Percentiles rank a stretch among this genome's conserved stretches.
phyloP scores from a whole-genome alignment of 2,797 vertebrate species.

The Agapornis canus region DNA sequence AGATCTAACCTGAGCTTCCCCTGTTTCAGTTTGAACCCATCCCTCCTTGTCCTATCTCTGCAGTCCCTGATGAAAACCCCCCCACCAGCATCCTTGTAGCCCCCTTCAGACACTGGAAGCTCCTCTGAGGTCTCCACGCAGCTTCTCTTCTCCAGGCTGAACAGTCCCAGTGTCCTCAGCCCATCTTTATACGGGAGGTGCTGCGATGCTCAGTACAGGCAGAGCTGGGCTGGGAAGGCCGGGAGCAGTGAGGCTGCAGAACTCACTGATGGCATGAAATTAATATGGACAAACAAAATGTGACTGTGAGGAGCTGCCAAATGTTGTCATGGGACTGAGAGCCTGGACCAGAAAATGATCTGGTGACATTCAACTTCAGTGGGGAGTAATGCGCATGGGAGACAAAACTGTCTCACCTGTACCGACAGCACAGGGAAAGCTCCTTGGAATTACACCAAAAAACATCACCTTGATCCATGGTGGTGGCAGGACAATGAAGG shows the following conservation, averaged over 20 bases:
- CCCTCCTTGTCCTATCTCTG: neutral
- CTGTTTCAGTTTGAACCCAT: neutral
- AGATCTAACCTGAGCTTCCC: neutral
- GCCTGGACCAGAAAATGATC: neutral
- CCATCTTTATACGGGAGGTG: neutral
- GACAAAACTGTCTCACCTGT: neutral
- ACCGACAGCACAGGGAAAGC: neutral
- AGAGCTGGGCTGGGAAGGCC: neutral
- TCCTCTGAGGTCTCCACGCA: neutral
- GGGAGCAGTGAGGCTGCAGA: neutral
- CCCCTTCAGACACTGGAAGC: neutral
- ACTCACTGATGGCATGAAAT: neutral
- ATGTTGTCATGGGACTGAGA: neutral
- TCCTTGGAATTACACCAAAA: neutral
- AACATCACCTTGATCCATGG: neutral
- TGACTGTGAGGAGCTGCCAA: neutral
- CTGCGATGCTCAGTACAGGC: neutral
- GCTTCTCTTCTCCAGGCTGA: neutral
- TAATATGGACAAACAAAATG: neutral
- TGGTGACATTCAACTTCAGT: neutral
- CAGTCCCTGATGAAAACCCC: neutral
- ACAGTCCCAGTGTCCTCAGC: neutral
- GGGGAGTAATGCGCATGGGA: neutral
- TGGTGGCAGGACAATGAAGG: neutral
- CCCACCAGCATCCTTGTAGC: neutral